Evolutionary conservation across 2,113 vertebrate genomes (phyloP).

Genomic region (Calypte anna): DNA sequence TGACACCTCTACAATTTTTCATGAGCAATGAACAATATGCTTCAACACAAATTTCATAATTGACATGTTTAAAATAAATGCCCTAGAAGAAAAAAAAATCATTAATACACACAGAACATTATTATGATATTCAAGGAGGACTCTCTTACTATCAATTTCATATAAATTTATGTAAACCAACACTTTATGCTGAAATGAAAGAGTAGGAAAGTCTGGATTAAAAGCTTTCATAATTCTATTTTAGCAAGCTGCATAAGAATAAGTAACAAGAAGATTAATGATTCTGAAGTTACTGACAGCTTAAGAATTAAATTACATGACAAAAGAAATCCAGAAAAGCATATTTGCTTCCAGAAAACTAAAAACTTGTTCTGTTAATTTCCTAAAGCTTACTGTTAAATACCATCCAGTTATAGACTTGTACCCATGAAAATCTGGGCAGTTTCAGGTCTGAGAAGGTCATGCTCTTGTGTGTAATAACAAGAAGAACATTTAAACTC

Average conservation of each 20-base stretch:
- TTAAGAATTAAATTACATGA: neutral
- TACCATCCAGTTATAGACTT: neutral
- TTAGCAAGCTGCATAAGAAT: neutral
- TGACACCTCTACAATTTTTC: neutral
- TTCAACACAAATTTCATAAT: slow-evolving; percentile 24
- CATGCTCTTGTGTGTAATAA: neutral
- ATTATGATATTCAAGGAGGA: neutral
- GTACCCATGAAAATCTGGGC: neutral
- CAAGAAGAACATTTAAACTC: neutral
- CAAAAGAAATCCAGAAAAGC: neutral
- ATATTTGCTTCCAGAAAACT: neutral
- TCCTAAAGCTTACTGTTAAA: neutral
- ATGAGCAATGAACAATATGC: neutral
- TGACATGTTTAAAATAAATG: slow-evolving; percentile 14
- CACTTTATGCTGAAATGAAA: neutral
- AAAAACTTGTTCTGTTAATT: neutral
- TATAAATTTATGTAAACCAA: neutral
- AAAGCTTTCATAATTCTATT: neutral
- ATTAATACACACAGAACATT: neutral
- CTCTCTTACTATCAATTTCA: neutral
- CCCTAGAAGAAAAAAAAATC: neutral
- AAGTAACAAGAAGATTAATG: neutral
- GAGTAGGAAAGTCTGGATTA: neutral
- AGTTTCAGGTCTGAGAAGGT: neutral
- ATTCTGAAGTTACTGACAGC: neutral